Evolutionary conservation across 2,888 invertebrate species (phyloP).

Genomic region (Sabatieria punctata): DNA sequence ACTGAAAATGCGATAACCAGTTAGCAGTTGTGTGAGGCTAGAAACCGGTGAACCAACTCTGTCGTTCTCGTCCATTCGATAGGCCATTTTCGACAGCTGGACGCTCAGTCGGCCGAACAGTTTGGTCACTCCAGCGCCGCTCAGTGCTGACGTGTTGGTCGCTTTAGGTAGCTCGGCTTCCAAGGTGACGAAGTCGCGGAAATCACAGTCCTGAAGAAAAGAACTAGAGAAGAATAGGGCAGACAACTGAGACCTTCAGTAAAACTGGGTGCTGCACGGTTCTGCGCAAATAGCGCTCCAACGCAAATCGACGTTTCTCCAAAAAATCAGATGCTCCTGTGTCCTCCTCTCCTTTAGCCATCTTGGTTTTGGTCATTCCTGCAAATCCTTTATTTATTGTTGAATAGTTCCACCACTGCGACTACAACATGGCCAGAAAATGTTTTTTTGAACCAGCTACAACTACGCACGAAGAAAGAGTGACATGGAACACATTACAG

Average conservation of each 20-base stretch:
- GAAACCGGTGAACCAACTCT: no score
- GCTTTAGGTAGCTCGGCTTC: slow-evolving; percentile 83
- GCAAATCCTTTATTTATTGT: no score
- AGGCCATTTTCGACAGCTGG: slow-evolving; percentile 92
- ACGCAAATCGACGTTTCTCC: slow-evolving; percentile 67
- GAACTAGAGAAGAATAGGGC: no score
- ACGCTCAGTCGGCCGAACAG: slow-evolving; percentile 89
- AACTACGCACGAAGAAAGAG: no score
- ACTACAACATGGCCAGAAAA: no score
- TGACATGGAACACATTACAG: no score
- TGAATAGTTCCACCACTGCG: no score
- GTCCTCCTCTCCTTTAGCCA: slow-evolving; percentile 42
- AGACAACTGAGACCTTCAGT: slow-evolving; percentile 33
- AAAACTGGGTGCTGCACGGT: slow-evolving; percentile 71
- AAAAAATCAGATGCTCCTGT: slow-evolving; percentile 55
- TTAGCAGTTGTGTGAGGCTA: no score
- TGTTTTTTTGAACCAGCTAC: no score
- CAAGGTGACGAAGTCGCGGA: slow-evolving; percentile 84
- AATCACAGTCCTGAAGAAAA: slow-evolving; percentile 69
- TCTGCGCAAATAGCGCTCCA: slow-evolving; percentile 75
- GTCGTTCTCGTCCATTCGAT: slow-evolving; percentile 97
- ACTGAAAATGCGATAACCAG: slow-evolving; percentile 43
- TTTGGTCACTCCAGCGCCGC: slow-evolving; percentile 81
- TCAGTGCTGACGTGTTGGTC: slow-evolving; percentile 80
- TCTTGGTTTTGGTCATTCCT: slow-evolving; percentile 90